A percentile compares a stretch with the other conserved stretches of the same genome.
These are phyloP conservation scores for Lasioglossum villosulum DNA, from an alignment of 2,888 invertebrate species.

Conservation along the genomic window DNA sequence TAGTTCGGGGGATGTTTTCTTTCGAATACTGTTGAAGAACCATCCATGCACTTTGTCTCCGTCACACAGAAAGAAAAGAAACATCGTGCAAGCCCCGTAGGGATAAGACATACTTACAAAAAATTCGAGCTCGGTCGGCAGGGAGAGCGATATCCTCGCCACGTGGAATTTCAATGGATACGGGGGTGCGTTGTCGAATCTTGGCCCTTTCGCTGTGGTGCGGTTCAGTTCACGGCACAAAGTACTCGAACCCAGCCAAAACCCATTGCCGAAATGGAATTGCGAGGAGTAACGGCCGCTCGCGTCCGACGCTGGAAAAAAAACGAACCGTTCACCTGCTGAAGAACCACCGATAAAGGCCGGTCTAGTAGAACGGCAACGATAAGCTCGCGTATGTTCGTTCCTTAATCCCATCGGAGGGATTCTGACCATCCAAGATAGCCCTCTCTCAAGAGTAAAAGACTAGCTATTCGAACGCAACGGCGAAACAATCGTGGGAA, in stretches of 20 bases:
- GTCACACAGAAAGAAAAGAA: not conserved
- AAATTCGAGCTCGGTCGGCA: constrained; percentile 86
- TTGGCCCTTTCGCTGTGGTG: constrained; percentile 84
- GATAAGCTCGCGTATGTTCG: not conserved
- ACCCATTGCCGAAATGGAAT: constrained; percentile 92
- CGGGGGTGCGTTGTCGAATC: constrained; percentile 86
- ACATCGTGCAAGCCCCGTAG: not conserved
- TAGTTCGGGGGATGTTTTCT: too few relatives aligned
- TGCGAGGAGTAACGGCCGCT: constrained; percentile 92
- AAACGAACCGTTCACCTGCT: not conserved
- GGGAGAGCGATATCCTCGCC: constrained; percentile 86
- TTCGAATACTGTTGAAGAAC: too few relatives aligned
- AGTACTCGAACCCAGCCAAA: constrained; percentile 91
- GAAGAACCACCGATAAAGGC: constrained; percentile 5
- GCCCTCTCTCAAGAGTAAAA: not conserved
- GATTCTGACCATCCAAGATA: not conserved
- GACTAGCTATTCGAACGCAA: not conserved
- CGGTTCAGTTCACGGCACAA: constrained; percentile 89
- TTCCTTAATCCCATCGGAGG: not conserved
- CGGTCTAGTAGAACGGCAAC: not conserved
- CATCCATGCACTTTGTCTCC: too few relatives aligned
- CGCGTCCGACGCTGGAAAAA: constrained; percentile 90
- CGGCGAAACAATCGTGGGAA: not conserved
- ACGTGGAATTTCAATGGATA: constrained; percentile 88
- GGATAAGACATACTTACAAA: constrained; percentile 83